A percentile compares a stretch with the other conserved stretches of the same genome.
Evolutionary conservation across 2,113 vertebrate genomes (phyloP).

Genomic region (Malurus alboscapulatus): DNA sequence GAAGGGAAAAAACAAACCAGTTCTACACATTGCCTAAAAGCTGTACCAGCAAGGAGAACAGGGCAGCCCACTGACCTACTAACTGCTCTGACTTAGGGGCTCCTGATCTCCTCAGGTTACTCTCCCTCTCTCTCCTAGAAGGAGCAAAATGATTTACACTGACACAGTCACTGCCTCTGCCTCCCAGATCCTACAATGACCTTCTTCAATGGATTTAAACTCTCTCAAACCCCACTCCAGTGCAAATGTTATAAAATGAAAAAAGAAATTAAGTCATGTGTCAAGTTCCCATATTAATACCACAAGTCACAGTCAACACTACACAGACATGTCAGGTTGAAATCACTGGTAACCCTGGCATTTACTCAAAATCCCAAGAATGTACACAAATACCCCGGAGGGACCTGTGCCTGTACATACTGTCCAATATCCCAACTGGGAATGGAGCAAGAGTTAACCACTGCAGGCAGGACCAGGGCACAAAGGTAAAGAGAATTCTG

Average conservation of each 20-base stretch:
- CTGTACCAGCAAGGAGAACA: neutral
- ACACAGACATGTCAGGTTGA: neutral
- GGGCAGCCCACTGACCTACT: neutral
- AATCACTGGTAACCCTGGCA: neutral
- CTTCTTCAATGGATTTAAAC: neutral
- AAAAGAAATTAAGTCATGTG: neutral
- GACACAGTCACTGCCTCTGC: neutral
- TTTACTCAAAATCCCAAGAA: neutral
- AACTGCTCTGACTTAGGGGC: neutral
- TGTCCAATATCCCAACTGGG: neutral
- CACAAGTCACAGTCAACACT: neutral
- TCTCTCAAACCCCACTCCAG: neutral
- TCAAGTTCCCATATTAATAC: neutral
- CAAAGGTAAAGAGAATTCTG: neutral
- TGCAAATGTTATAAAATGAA: neutral
- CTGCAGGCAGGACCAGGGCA: neutral
- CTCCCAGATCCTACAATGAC: neutral
- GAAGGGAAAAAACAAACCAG: neutral
- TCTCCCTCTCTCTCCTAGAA: neutral
- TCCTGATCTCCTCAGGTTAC: neutral
- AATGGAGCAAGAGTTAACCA: neutral
- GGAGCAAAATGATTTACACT: neutral
- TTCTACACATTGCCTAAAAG: neutral
- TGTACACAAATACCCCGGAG: neutral
- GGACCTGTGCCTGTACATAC: rapidly evolving